A percentile compares a stretch with the other conserved stretches of the same genome.
Conservation (phyloP, 2,888 invertebrate species). For the Nemotelus nigrinus region DNA sequence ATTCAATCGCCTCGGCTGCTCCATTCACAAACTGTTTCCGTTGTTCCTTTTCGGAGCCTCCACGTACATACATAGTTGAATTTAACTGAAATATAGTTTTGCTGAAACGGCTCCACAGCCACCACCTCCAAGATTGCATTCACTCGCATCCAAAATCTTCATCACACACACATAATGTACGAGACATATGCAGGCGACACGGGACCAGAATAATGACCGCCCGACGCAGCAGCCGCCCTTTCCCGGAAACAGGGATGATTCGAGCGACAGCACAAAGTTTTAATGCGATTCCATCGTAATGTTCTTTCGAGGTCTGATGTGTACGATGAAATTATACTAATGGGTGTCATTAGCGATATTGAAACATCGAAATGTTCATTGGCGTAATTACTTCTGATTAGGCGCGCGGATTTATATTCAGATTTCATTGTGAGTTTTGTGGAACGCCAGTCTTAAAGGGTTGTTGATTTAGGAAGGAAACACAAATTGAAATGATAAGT, state of each 20-base stretch:
- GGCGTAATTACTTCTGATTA: constrained; percentile 33
- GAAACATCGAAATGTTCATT: constrained; percentile 41
- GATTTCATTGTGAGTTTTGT: background rate
- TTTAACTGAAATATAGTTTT: too few relatives aligned
- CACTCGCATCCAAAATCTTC: background rate
- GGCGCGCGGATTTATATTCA: constrained; percentile 3
- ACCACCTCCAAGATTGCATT: background rate
- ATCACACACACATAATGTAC: background rate
- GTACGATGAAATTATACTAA: constrained; percentile 35
- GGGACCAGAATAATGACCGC: background rate
- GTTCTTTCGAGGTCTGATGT: constrained; percentile 10
- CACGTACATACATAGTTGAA: too few relatives aligned
- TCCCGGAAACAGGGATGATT: background rate
- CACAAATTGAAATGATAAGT: too few relatives aligned
- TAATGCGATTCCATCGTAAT: constrained; percentile 36
- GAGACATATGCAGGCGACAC: background rate
- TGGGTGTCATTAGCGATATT: constrained; percentile 42
- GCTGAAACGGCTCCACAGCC: too few relatives aligned
- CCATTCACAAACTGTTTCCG: too few relatives aligned
- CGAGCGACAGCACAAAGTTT: constrained; percentile 4
- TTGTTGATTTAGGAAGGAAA: too few relatives aligned
- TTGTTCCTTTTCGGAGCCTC: too few relatives aligned
- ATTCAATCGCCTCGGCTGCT: too few relatives aligned
- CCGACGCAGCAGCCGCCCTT: background rate
- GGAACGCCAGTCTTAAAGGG: too few relatives aligned